phyloP scores from a whole-genome alignment of 2,888 invertebrate species.

The Caenorhabditis sp. region DNA sequence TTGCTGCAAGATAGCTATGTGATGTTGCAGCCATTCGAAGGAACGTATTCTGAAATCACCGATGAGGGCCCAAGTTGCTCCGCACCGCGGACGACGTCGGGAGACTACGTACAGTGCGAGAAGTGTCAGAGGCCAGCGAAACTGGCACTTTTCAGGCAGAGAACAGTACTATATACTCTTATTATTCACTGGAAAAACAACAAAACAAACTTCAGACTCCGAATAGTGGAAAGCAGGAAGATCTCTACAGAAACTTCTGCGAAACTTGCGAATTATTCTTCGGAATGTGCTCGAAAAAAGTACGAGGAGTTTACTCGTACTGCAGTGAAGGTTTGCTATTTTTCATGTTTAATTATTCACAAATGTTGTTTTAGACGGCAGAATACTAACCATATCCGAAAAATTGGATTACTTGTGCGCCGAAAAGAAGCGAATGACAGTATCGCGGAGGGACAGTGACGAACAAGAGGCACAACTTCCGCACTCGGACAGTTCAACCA shows the following conservation, averaged over 20 bases:
- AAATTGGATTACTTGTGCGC: background rate
- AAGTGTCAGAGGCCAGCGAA: background rate
- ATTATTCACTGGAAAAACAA: background rate
- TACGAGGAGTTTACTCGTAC: background rate
- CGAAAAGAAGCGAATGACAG: background rate
- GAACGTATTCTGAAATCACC: background rate
- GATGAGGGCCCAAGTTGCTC: constrained; percentile 13
- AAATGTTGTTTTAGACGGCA: constrained; percentile 7
- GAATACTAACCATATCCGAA: constrained; percentile 9
- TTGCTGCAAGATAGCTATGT: too few relatives aligned
- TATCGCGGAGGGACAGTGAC: background rate
- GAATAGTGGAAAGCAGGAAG: background rate
- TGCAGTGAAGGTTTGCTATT: constrained; percentile 22
- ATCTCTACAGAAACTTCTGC: constrained; percentile 14
- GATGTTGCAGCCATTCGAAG: constrained; percentile 10
- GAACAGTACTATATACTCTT: constrained; percentile 2
- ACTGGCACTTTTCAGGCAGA: background rate
- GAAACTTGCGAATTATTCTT: background rate
- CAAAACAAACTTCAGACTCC: background rate
- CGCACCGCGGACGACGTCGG: background rate
- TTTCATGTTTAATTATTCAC: background rate
- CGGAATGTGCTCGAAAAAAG: constrained; percentile 33
- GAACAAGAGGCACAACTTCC: background rate
- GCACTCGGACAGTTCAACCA: constrained; percentile 12
- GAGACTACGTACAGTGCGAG: background rate